phyloP scores from a whole-genome alignment of 2,888 invertebrate species.

The Eudasyphora cyanicolor region DNA sequence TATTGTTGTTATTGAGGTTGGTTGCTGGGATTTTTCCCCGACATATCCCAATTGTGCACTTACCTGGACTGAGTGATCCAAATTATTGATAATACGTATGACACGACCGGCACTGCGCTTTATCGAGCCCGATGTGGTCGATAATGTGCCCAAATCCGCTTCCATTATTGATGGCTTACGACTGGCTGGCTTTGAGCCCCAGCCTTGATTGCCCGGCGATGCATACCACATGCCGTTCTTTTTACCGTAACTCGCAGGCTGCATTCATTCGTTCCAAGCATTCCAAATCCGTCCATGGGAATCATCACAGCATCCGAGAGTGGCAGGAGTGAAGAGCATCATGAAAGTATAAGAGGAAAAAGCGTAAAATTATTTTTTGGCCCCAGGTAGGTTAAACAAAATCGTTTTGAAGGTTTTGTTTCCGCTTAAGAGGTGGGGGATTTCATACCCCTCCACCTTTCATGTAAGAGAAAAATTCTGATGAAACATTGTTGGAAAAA shows the following conservation, averaged over 20 bases:
- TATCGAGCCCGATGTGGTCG: conserved; percentile 83
- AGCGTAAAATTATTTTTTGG: background rate
- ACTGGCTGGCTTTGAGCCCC: conserved; percentile 86
- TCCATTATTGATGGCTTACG: conserved; percentile 92
- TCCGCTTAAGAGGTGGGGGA: no score
- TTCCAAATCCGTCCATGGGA: conserved; percentile 5
- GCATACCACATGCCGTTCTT: conserved; percentile 94
- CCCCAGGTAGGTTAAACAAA: no score
- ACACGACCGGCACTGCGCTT: conserved; percentile 92
- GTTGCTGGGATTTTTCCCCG: conserved; percentile 2
- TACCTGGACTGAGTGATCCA: conserved; percentile 95
- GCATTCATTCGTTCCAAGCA: conserved; percentile 66
- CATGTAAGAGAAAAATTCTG: conserved; percentile 1
- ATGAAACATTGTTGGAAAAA: conserved; percentile 18
- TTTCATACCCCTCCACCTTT: no score
- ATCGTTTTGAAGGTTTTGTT: no score
- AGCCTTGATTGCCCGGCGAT: conserved; percentile 82
- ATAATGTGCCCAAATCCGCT: conserved; percentile 85
- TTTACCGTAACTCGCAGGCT: conserved; percentile 95
- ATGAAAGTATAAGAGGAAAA: no score
- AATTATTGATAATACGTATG: conserved; percentile 95
- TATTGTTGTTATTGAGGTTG: background rate
- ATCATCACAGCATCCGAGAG: no score
- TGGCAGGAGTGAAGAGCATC: no score
- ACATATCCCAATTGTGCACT: conserved; percentile 67